Base-by-base conservation (phyloP, 2,888 invertebrate genomes). In the Drosophila recens region DNA sequence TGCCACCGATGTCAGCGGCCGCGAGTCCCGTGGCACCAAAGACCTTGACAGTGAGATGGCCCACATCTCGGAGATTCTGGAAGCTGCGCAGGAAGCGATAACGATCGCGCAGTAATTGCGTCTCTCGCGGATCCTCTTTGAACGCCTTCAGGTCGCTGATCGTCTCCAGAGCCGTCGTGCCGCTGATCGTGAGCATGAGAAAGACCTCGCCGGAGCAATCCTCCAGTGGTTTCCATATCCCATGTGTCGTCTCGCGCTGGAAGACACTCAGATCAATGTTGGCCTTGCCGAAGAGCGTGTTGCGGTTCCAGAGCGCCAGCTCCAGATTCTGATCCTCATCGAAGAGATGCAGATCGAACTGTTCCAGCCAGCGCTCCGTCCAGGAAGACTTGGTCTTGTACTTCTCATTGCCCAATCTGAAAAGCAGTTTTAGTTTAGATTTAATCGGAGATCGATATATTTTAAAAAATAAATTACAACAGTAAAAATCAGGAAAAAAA, bases 271-370 rank as follows among this genome's bases (percentile, higher is more conserved):
- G 93, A 93, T 99, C 97, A 90, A 99, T 96, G 46, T 95, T 94
- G 90, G 97, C 96, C 90, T 97, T 97, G 93, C 80, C 94, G 91
- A 80, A 91, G 17, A 90, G 79, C 13, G 87, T 90, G 57, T 91
- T 93, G 13, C 92, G 91, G 80, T 91, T 92, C 96, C 97, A 98
- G 0, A 99, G 95, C 0, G 97, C 96, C 64, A 99, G 95, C 93
- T 99, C 98, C 30, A 99, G 93, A 68, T 96, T 95, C 92, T 98
- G 98, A 62, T 97, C 97, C 85, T 98, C 98, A 88, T 98, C 98
- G 92, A 97, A 99, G 8, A 99, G 94, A 92, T 99, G 98, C 33
- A 99, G 94, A 92, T 99, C 99, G 91, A 99, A 98, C 93, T 99
- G 98, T 91, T 99, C 99, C 90, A 98, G 91, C 99, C 99, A 99